Base-by-base conservation (phyloP, 2,888 invertebrate species). In the Drosophila histrio region DNA sequence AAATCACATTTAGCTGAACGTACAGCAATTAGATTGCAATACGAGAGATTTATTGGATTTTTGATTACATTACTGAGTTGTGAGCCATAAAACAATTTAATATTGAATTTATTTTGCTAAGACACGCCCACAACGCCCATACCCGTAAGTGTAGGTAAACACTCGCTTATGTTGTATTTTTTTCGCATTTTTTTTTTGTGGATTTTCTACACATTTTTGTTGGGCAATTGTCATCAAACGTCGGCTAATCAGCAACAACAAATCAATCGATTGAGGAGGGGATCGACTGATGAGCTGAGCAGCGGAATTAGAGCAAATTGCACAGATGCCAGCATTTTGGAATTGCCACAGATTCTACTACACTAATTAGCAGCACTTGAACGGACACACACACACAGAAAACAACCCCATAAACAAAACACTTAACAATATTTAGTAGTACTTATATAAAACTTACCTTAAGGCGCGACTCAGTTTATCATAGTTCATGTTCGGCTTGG, bases 401-500 rank as follows among this genome's bases (percentile, higher is more conserved):
- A 64, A 67, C 66, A 28, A 81, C 82, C 79, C 68, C 24, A 11
- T 2, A 5, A 19, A 22, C 13, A 38, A 34, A 30, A 41, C 30
- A 22, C 8, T n/a, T 17, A 2, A 36, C 0, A 22, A 17, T 13
- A 13, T 5, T 11, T 11, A 5, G 9, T 7, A 3, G 24, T 15
- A 22, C 1, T 53, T 41, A 46, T 44, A 11, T 17, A 2, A 4
- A 43, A 72, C 92, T 93, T 94, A 99, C 95, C 97, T 96, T 90
- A 99, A 94, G 52, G 99, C 99, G 82, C 99, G 95, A 92, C 98
- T 98, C 88, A 99, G 95, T 93, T 99, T 99, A 93, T 99, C 99
- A 93, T 99, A 99, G 93, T 99, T 99, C 99, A 99, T 99, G 93
- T 99, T 99, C 41, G 99, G 99, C 93, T 99, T 99, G 78, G 98